phyloP scores from a whole-genome alignment of 2,888 invertebrate genomes.

The Apamea monoglypha region DNA sequence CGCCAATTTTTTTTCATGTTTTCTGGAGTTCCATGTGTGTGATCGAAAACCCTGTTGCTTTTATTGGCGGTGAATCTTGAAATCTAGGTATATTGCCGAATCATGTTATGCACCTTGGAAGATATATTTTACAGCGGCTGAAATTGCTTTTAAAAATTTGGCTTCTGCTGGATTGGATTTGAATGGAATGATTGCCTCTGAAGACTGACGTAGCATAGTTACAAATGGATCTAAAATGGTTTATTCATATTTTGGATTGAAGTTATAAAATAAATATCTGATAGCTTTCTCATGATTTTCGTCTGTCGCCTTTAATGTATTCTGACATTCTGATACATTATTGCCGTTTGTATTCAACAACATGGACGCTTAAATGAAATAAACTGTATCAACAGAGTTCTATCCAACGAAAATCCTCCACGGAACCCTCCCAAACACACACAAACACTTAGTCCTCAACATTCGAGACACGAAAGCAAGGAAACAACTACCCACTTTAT shows the following conservation, averaged over 20 bases:
- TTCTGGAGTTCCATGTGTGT: conserved; percentile 71
- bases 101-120: conserved; percentile 40
- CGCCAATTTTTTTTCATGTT: conserved; percentile 82
- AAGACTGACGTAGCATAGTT: neutral
- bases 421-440: conserved; percentile 50
- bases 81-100: conserved; percentile 49
- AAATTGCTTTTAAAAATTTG: conserved; percentile 30
- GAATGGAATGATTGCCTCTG: conserved; percentile 7
- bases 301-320: neutral
- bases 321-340: neutral
- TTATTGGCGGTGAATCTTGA: conserved; percentile 54
- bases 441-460: conserved; percentile 43
- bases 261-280: neutral
- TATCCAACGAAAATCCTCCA: neutral
- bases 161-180: conserved; percentile 22
- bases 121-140: conserved; percentile 34
- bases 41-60: conserved; percentile 72
- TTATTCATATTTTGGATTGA: neutral
- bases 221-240: neutral
- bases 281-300: neutral
- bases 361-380: neutral
- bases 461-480: conserved; percentile 60
- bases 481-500: conserved; percentile 67
- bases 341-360: too few species aligned
- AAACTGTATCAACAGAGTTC: neutral